Evolutionary conservation across 2,113 vertebrate genomes (phyloP).

Genomic region (Lathamus discolor): DNA sequence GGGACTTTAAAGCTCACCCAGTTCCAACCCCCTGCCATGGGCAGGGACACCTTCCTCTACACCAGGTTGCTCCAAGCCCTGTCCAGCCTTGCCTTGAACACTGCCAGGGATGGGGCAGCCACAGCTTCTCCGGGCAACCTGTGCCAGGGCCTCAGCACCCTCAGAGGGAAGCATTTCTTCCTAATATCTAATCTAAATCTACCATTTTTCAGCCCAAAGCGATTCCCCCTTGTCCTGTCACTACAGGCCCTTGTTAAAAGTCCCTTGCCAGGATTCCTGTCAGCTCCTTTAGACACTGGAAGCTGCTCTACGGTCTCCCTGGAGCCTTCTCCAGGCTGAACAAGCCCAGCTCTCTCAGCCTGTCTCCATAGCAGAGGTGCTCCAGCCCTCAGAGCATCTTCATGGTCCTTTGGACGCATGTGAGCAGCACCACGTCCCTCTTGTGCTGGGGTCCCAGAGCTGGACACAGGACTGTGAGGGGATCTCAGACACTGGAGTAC

Average conservation of each 20-base stretch:
- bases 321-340: neutral
- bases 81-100: neutral
- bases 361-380: neutral
- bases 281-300: neutral
- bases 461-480: neutral
- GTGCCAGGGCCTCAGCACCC: neutral
- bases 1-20: neutral
- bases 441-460: neutral
- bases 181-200: too few species aligned
- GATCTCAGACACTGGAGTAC: neutral
- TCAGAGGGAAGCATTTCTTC: too few species aligned
- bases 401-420: neutral
- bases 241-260: too few species aligned
- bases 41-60: neutral
- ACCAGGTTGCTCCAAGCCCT: neutral
- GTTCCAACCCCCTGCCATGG: neutral
- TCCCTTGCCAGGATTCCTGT: too few species aligned
- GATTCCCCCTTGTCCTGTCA: too few species aligned
- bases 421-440: neutral
- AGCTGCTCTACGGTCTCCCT: neutral
- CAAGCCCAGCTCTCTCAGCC: neutral
- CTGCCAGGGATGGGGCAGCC: neutral
- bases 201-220: too few species aligned
- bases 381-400: neutral
- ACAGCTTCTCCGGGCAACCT: neutral